Conservation (phyloP, 1,140 invertebrate species). For the Drosophila miranda region DNA sequence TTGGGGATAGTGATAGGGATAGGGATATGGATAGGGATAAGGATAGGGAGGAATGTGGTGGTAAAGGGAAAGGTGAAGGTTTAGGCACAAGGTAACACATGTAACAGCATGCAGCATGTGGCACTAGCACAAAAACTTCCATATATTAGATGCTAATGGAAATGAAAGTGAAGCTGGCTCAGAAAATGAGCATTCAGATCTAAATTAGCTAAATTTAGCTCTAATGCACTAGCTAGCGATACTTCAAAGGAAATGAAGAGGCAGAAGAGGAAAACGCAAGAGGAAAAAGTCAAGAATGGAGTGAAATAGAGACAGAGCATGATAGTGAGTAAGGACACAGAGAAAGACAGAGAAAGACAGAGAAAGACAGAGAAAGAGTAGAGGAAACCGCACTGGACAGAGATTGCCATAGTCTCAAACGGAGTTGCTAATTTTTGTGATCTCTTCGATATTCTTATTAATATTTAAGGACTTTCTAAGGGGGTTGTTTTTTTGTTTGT, state of each 20-base stretch:
- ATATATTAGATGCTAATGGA: background rate
- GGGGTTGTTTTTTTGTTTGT: constrained; percentile 1
- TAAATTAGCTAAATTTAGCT: no score
- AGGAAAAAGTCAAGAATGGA: background rate
- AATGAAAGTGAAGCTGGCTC: background rate
- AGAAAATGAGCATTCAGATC: background rate
- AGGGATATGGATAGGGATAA: background rate
- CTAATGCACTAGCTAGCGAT: background rate
- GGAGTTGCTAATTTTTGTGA: constrained; percentile 13
- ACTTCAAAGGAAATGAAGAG: constrained; percentile 39
- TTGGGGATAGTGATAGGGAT: background rate
- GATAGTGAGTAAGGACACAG: background rate
- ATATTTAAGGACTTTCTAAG: constrained; percentile 10
- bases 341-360: background rate
- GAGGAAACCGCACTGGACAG: constrained; percentile 11
- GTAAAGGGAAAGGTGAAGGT: background rate
- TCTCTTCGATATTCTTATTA: background rate
- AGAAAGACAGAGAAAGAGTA: background rate
- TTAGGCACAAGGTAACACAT: constrained; percentile 17
- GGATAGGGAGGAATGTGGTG: constrained; percentile 4
- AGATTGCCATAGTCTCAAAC: constrained; percentile 25
- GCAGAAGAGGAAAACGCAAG: constrained; percentile 6
- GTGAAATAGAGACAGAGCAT: constrained; percentile 15
- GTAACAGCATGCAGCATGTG: constrained; percentile 45
- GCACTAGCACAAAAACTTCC: constrained; percentile 21